Base-by-base conservation (phyloP, 64 coral and sea anemone genomes). In the Dendrophyllia cribrosa region DNA sequence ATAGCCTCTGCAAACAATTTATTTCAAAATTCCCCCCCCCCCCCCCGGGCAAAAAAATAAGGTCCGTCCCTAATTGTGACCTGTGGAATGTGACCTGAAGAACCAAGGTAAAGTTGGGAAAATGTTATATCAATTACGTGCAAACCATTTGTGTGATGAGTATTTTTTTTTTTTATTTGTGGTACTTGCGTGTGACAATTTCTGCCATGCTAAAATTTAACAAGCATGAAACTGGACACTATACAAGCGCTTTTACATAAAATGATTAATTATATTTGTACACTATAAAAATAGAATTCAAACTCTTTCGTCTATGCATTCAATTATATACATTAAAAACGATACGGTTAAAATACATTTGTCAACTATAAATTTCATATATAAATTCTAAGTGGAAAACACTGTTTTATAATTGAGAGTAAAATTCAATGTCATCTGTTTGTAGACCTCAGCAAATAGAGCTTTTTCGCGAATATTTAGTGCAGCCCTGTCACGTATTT, bases 211-310 rank as follows among this genome's bases (percentile, higher is more conserved):
- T 59, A 26, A 22, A 14, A 51, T 9, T 44, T 43, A 66, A 83
- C 79, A 66, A 48, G 58, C 51, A 59, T 59, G 51, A 56, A 23
- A 15, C 61, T 11, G 50, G 20, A 16, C 3, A 53, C 24, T 82
- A 45, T 45, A 34, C 10, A 46, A 83, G 34, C 16, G 20, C 26
- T 47, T n/a, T 25, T 46, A 48, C 55, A 84, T 67, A n/a, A 67
- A 51, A 51, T 49, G 44, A 67, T 66, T 84, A 51, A 9, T 67
- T 66, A 21, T 43, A 45, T 63, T 82, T 82, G 58, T 82, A 46
- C 78, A 63, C 51, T 50, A 66, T 84, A 84, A 84, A 67, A 84
- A 84, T 26, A 64, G 46, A 34, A 50, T 66, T 67, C 60, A 24
- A 34, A 60, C 56, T 65, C 16, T 4, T 67, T 64, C 17, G 23